phyloP scores from a whole-genome alignment of 1,140 invertebrate species.

The Lineus longissimus region DNA sequence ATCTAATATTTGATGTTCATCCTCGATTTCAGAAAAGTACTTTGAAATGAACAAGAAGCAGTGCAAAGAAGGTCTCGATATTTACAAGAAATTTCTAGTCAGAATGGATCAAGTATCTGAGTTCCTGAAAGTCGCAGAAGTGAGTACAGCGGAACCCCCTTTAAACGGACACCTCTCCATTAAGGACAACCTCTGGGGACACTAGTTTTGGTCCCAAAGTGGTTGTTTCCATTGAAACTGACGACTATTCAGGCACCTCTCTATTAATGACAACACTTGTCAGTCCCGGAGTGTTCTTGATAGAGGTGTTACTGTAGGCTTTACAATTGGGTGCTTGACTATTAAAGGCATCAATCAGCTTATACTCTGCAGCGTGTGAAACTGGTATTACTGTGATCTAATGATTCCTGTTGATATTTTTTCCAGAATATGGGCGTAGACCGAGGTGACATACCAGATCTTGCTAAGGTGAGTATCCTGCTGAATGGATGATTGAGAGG shows the following conservation, averaged over 20 bases:
- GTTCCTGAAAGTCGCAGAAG: slow-evolving; percentile 95
- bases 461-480: slow-evolving; percentile 74
- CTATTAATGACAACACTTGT: neutral
- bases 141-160: slow-evolving; percentile 53
- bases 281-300: neutral
- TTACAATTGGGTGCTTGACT: no score
- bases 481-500: no score
- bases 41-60: slow-evolving; percentile 99
- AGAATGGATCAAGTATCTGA: slow-evolving; percentile 98
- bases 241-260: neutral
- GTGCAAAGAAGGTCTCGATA: slow-evolving; percentile 93
- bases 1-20: slow-evolving; percentile 10
- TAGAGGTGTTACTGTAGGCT: no score
- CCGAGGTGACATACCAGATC: slow-evolving; percentile 97
- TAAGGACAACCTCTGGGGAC: no score
- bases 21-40: slow-evolving; percentile 65
- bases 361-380: neutral
- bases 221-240: neutral
- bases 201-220: no score
- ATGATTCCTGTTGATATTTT: slow-evolving; percentile 16
- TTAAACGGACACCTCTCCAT: no score
- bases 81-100: slow-evolving; percentile 98
- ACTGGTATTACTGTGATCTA: neutral
- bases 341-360: no score
- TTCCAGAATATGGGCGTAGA: slow-evolving; percentile 94